Percentiles rank a stretch among this genome's conserved stretches.
Conservation (phyloP, 2,888 invertebrate genomes). For the Caenorhabditis drosophilae region DNA sequence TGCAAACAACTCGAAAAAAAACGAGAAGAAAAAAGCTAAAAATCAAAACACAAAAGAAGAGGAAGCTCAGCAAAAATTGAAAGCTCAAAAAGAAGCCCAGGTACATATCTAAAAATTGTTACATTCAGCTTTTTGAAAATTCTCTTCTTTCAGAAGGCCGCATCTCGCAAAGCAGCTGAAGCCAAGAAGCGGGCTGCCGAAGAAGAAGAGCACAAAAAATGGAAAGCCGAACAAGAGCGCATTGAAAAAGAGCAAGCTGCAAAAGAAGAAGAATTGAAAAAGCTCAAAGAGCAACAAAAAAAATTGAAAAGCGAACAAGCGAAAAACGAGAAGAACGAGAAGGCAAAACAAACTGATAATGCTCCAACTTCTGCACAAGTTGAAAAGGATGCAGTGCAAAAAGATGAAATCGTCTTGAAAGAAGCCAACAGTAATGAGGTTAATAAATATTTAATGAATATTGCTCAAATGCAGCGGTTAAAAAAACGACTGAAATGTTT, state of each 20-base stretch:
- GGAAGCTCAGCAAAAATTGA: constrained; percentile 18
- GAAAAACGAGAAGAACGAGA: constrained; percentile 8
- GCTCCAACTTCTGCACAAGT: constrained; percentile 20
- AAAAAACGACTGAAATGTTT: background rate
- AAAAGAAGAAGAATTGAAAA: constrained; percentile 35
- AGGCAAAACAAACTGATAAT: constrained; percentile 11
- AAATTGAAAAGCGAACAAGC: constrained; percentile 27
- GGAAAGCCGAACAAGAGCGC: constrained; percentile 37
- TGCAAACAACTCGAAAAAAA: constrained; percentile 22
- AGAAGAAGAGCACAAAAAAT: constrained; percentile 33
- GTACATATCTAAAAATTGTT: background rate
- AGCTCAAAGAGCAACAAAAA: constrained; percentile 31
- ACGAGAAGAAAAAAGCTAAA: constrained; percentile 34
- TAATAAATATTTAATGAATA: background rate
- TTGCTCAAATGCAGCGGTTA: background rate
- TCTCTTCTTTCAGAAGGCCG: constrained; percentile 11
- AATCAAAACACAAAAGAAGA: constrained; percentile 27
- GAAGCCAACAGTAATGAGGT: background rate
- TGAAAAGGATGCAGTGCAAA: background rate
- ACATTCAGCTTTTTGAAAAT: background rate
- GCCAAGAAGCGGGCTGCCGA: constrained; percentile 38
- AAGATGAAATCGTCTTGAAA: background rate
- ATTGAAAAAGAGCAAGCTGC: constrained; percentile 28
- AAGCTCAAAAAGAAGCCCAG: constrained; percentile 30
- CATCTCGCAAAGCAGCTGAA: constrained; percentile 24